Evolutionary conservation across 2,797 vertebrate genomes (phyloP), one percentile per base, ranked within the genome.

Genomic region (Falco peregrinus): DNA sequence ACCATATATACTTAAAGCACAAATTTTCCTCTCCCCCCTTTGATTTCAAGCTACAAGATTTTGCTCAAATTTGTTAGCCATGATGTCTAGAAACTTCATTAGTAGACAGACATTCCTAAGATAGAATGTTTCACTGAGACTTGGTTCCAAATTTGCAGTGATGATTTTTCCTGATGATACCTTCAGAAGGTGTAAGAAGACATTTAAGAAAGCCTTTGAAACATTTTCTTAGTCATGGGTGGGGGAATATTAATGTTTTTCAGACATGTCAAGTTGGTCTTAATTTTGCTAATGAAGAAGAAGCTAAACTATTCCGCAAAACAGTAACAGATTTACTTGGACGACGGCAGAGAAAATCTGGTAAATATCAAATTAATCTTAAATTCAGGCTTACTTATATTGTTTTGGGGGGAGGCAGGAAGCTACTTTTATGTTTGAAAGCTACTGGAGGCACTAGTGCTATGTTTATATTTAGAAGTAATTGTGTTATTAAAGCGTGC

Each of bases 261-360:
- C 96, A 99, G 99, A 97, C 98, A 82, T 99, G 98, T 98, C 99
- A 99, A 98, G 97, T 99, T 81, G 99, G 99, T 97, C 98, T 99
- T 98, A 99, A 99, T 98, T 99, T 99, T 95, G 99, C 99, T 96
- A 99, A 98, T 81, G 99, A 99, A 98, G 99, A 99, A 97, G 99
- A 99, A 97, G 99, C 99, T 96, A 99, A 99, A 97, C 98, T 98
- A 94, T 99, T 99, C 97, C 97, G 98, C 96, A 98, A 97, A 94
- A 98, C 98, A 76, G 96, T 99, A 96, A 98, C 98, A 64, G 99
- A 99, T 86, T 98, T 99, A 89, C 98, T 99, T 95, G 98, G 98
- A 97, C 98, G 99, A 80, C 98, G 99, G 63, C 99, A 99, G 74
- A 99, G 99, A 95, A 99, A 99, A 98, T 99, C 99, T 47, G 99